Conservation (phyloP, 2,113 vertebrate genomes). For the Falco punctatus region DNA sequence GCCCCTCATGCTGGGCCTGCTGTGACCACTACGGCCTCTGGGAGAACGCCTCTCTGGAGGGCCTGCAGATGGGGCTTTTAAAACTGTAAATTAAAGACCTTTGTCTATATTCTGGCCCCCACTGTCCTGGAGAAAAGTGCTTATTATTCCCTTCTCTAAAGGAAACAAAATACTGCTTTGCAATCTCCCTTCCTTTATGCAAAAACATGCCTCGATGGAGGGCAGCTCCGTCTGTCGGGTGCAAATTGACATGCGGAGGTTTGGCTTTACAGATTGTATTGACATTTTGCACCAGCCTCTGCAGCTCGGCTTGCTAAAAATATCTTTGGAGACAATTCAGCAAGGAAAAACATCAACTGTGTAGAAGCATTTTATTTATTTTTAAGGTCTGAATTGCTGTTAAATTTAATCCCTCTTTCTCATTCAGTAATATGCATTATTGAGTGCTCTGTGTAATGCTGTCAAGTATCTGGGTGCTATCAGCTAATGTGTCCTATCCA, state of each 20-base stretch:
- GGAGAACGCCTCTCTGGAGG: not conserved
- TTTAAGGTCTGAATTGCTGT: not conserved
- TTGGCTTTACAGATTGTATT: not conserved
- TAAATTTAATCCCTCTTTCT: not conserved
- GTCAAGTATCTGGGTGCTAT: not conserved
- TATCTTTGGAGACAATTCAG: not conserved
- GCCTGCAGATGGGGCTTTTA: not conserved
- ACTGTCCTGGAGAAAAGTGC: not conserved
- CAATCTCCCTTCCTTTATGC: not conserved
- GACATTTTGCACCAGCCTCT: not conserved
- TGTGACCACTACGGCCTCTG: accelerated
- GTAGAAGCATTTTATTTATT: not conserved
- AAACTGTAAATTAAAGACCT: not conserved
- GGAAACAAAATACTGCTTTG: not conserved
- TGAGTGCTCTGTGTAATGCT: not conserved
- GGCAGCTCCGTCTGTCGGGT: not conserved
- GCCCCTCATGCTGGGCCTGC: accelerated
- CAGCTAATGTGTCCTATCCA: not conserved
- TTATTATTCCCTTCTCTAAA: not conserved
- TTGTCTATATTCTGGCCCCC: not conserved
- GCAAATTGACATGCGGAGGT: not conserved
- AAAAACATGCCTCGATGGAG: not conserved
- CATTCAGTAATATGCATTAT: not conserved
- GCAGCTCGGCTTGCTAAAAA: slow-evolving; percentile 15
- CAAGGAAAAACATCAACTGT: not conserved